Evolutionary conservation across 2,888 invertebrate species (phyloP).

Genomic region (Ochropleura leucogaster): DNA sequence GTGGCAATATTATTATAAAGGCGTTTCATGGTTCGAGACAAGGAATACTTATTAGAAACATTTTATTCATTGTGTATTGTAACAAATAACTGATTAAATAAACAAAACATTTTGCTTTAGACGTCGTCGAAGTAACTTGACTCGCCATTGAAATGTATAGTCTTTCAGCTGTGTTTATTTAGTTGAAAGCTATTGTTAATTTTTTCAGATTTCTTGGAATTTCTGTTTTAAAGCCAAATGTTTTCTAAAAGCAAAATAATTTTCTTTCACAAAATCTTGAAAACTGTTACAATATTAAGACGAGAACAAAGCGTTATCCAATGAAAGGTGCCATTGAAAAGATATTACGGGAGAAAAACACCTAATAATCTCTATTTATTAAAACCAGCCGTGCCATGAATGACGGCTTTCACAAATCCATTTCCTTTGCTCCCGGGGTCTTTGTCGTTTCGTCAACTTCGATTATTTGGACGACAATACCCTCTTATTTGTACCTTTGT

Average conservation of each 20-base stretch:
- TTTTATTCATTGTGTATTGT: slow-evolving; percentile 47
- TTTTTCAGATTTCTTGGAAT: slow-evolving; percentile 6
- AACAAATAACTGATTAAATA: slow-evolving; percentile 31
- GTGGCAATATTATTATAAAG: slow-evolving; percentile 66
- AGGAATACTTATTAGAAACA: slow-evolving; percentile 49
- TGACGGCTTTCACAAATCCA: slow-evolving; percentile 62
- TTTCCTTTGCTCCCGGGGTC: slow-evolving; percentile 56
- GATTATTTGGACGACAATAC: slow-evolving; percentile 69
- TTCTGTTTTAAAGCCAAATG: background rate
- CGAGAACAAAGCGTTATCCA: slow-evolving; percentile 33
- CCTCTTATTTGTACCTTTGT: slow-evolving; percentile 63
- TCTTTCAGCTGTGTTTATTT: slow-evolving; percentile 4
- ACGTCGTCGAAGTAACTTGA: slow-evolving; percentile 16
- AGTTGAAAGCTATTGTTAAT: slow-evolving; percentile 12
- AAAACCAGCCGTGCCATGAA: slow-evolving; percentile 57
- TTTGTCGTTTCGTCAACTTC: slow-evolving; percentile 65
- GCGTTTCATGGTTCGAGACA: slow-evolving; percentile 53
- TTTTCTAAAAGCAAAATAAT: background rate
- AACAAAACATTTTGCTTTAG: slow-evolving; percentile 21
- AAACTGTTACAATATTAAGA: slow-evolving; percentile 27
- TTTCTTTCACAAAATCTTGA: slow-evolving; percentile 7
- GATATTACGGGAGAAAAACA: slow-evolving; percentile 48
- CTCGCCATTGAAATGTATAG: slow-evolving; percentile 15
- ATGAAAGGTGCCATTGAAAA: slow-evolving; percentile 49
- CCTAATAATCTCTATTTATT: slow-evolving; percentile 62